Conservation (phyloP, 2,113 vertebrate species). For the Chamaea fasciata region DNA sequence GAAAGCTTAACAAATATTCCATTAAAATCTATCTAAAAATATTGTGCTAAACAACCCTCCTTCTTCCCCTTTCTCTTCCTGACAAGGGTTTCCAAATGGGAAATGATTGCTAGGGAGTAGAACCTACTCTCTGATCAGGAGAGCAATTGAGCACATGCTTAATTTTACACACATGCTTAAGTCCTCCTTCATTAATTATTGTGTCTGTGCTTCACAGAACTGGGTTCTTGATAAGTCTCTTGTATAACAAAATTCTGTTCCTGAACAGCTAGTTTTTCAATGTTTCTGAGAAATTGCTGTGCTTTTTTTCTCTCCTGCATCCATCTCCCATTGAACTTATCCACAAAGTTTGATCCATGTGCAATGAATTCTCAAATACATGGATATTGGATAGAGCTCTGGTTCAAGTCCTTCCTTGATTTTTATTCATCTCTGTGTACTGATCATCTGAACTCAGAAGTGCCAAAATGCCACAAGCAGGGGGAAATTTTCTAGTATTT, state of each 20-base stretch:
- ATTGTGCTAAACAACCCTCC: neutral
- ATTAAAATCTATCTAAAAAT: constrained; percentile 36
- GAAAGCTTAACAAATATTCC: constrained; percentile 27
- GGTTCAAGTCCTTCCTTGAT: neutral
- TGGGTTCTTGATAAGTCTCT: neutral
- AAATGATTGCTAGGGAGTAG: neutral
- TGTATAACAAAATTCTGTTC: neutral
- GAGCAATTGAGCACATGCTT: neutral
- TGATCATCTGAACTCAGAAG: neutral
- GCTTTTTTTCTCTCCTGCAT: neutral
- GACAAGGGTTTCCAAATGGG: neutral
- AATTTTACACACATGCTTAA: neutral
- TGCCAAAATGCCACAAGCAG: neutral
- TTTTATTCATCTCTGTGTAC: neutral
- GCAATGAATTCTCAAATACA: neutral
- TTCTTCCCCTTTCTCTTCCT: neutral
- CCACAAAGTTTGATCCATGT: neutral
- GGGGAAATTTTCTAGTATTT: neutral
- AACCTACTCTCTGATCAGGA: neutral
- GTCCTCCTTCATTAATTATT: neutral
- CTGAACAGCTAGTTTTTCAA: neutral
- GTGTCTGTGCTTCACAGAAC: neutral
- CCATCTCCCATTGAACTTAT: neutral
- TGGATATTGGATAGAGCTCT: neutral
- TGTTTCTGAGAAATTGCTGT: neutral